These are phyloP conservation scores for Noctilio leporinus DNA, from an alignment of 2,113 vertebrate species.

Conservation along the genomic window DNA sequence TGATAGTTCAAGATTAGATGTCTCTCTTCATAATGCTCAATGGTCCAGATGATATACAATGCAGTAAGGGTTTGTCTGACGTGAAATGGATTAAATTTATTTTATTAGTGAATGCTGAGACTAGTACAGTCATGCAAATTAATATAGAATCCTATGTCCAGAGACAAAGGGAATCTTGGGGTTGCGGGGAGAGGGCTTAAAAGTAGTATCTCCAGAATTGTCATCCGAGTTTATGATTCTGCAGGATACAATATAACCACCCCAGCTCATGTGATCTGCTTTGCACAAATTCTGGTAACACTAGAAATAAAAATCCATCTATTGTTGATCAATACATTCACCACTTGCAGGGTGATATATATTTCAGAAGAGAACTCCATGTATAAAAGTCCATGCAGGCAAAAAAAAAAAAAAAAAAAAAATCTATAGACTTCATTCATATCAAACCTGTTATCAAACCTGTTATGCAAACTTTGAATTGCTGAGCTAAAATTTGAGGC, in stretches of 20 bases:
- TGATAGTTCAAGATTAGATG: conserved; percentile 1
- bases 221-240: background rate
- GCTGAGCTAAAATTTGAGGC: conserved; percentile 19
- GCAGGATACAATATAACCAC: background rate
- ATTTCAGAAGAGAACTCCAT: conserved; percentile 10
- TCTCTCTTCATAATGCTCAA: conserved; percentile 18
- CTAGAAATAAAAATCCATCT: background rate
- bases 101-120: conserved; percentile 37
- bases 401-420: conserved; percentile 8
- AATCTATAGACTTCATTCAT: conserved; percentile 5
- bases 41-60: conserved; percentile 26
- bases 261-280: background rate
- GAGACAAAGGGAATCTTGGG: background rate
- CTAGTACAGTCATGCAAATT: background rate
- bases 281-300: background rate
- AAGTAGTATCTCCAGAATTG: background rate
- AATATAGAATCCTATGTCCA: background rate
- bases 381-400: background rate
- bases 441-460: conserved; percentile 25
- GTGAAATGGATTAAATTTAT: conserved; percentile 5
- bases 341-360: background rate
- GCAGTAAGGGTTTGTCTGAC: background rate
- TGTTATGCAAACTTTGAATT: conserved; percentile 33
- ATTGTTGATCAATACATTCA: background rate
- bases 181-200: too few relatives aligned